phyloP scores from a whole-genome alignment of 1,140 invertebrate genomes.

The Drosophila sp. region DNA sequence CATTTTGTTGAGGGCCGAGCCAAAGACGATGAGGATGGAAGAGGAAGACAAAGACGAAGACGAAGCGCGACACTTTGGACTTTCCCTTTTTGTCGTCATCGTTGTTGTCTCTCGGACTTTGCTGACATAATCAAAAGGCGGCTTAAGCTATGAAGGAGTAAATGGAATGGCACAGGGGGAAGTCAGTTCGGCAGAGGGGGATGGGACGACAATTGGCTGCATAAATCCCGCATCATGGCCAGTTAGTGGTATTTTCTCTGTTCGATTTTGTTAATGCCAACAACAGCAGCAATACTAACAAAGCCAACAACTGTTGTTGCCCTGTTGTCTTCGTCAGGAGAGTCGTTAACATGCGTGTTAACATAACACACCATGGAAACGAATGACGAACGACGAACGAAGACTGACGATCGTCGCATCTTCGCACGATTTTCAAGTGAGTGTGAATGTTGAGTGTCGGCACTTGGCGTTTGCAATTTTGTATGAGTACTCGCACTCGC shows the following conservation, averaged over 20 bases:
- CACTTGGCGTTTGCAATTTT: slow-evolving; percentile 8
- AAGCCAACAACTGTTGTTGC: slow-evolving; percentile 19
- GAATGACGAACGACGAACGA: too few relatives aligned
- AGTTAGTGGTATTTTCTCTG: slow-evolving; percentile 47
- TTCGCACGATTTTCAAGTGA: slow-evolving; percentile 44
- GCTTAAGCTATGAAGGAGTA: slow-evolving; percentile 27
- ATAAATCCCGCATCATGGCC: slow-evolving; percentile 55
- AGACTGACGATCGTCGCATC: too few relatives aligned
- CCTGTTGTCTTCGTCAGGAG: slow-evolving; percentile 38
- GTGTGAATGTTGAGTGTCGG: slow-evolving; percentile 37
- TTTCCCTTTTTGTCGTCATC: slow-evolving; percentile 76
- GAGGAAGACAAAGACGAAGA: slow-evolving; percentile 18
- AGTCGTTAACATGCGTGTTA: slow-evolving; percentile 73
- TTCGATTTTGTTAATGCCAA: slow-evolving; percentile 44
- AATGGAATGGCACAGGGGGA: neutral
- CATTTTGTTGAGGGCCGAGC: slow-evolving; percentile 1
- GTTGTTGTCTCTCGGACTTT: slow-evolving; percentile 17
- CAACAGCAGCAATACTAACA: neutral
- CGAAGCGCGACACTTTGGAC: slow-evolving; percentile 63
- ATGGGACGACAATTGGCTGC: slow-evolving; percentile 54
- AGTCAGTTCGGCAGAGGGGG: neutral
- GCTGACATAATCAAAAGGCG: slow-evolving; percentile 71
- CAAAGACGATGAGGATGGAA: slow-evolving; percentile 3
- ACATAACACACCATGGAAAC: slow-evolving; percentile 27
- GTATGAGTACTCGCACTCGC: neutral